Conservation (phyloP, 2,888 invertebrate species). For the Eurytoma adleriae region DNA sequence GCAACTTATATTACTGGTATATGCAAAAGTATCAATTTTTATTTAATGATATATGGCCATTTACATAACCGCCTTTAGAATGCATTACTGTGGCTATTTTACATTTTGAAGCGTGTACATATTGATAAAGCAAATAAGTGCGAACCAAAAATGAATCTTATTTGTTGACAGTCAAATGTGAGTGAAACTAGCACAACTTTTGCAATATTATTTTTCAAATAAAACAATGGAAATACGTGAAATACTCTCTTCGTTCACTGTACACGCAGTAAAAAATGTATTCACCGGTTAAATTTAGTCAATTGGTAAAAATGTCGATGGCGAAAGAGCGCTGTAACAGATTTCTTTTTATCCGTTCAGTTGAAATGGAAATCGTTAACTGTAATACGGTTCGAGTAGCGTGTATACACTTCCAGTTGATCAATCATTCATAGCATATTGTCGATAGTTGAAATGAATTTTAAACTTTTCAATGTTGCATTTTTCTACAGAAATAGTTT, state of each 20-base stretch:
- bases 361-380: slow-evolving; percentile 27
- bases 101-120: too few relatives aligned
- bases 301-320: slow-evolving; percentile 6
- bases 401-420: slow-evolving; percentile 17
- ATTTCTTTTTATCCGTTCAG: slow-evolving; percentile 30
- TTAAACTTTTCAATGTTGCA: background rate
- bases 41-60: background rate
- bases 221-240: too few relatives aligned
- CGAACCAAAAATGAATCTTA: too few relatives aligned
- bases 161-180: too few relatives aligned
- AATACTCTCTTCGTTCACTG: too few relatives aligned
- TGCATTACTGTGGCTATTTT: background rate
- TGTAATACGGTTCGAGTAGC: slow-evolving; percentile 6
- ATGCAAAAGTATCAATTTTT: slow-evolving; percentile 9
- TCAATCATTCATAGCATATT: slow-evolving; percentile 25
- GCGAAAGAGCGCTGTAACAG: slow-evolving; percentile 13
- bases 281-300: slow-evolving; percentile 24
- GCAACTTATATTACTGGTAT: slow-evolving; percentile 10
- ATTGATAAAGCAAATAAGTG: too few relatives aligned
- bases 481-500: too few relatives aligned
- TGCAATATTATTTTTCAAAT: background rate
- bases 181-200: too few relatives aligned
- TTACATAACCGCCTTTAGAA: slow-evolving; percentile 6
- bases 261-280: slow-evolving; percentile 1
- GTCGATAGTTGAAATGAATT: slow-evolving; percentile 6